These are phyloP conservation scores for Thripadectes ignobilis DNA, from an alignment of 2,797 vertebrate genomes.

Conservation along the genomic window DNA sequence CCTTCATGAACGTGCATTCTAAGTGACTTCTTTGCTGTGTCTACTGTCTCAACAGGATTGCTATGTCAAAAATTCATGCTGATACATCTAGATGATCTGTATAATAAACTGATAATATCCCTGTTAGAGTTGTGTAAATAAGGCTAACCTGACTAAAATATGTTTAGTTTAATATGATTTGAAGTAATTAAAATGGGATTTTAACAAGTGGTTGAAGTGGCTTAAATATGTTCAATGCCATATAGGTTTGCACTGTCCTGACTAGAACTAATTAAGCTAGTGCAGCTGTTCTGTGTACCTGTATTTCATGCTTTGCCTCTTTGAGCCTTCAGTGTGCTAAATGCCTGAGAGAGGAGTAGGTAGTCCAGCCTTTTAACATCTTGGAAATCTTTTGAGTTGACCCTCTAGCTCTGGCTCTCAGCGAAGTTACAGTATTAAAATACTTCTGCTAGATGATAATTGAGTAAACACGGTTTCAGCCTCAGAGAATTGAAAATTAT, in stretches of 20 bases:
- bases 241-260: neutral
- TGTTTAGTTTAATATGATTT: neutral
- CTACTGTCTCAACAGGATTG: neutral
- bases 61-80: neutral
- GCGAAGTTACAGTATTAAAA: neutral
- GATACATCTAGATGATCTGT: neutral
- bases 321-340: neutral
- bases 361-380: neutral
- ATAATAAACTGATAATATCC: neutral
- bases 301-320: neutral
- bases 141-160: neutral
- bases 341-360: neutral
- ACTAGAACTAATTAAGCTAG: neutral
- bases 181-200: neutral
- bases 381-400: neutral
- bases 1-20: neutral
- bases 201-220: neutral
- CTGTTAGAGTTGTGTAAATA: neutral
- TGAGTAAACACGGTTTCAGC: neutral
- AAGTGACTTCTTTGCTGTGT: neutral
- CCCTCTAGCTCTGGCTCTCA: neutral
- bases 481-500: neutral
- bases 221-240: neutral
- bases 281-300: neutral
- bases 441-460: neutral